Evolutionary conservation across 2,113 vertebrate species (phyloP), one percentile per base, ranked within the genome.

Genomic region (Verasper variegatus): DNA sequence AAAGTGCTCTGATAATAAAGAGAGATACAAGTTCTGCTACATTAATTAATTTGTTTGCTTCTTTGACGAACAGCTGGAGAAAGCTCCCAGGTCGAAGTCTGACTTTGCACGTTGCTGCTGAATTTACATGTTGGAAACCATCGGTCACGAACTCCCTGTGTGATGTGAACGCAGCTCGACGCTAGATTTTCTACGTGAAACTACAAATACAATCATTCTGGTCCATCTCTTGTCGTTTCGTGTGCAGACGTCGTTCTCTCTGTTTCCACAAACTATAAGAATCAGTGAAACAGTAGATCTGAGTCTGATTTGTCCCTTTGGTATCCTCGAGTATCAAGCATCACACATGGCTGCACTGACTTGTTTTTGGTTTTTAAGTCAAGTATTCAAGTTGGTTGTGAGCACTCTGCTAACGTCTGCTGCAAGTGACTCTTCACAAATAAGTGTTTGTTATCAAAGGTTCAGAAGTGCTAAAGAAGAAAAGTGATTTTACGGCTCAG

Each of bases 261-360:
- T 37, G 35, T 62, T 37, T 40, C 35, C 62, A 47, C 40, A 47
- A 64, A 47, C 24, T 47, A 15, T 55, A 15, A 23, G 37, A 68
- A 9, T 63, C 3, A 45, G 11, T 20, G 54, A 0, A 64, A 7
- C 21, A 27, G 45, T 27, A 2, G 3, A 35, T 55, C 0, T 60
- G 12, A 3, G 8, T 26, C 55, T 24, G 37, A 24, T 12, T 40
- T 9, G 45, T 85, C 86, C 86, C 83, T 86, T 88, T 86, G 86
- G 81, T 69, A 76, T 86, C 81, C 81, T 76, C 2, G 6, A 63
- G 24, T 54, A 21, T 31, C 40, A 49, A 74, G 9, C 45, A 2
- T 69, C 68, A 65, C 70, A 67, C 8, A 40, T 64, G 74, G 80
- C 64, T 83, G 68, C 10, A 35, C 26, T 42, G n/a, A 59, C 6